These are phyloP conservation scores for Ricordea florida DNA, from an alignment of 92 coral and sea anemone genomes.

Conservation along the genomic window DNA sequence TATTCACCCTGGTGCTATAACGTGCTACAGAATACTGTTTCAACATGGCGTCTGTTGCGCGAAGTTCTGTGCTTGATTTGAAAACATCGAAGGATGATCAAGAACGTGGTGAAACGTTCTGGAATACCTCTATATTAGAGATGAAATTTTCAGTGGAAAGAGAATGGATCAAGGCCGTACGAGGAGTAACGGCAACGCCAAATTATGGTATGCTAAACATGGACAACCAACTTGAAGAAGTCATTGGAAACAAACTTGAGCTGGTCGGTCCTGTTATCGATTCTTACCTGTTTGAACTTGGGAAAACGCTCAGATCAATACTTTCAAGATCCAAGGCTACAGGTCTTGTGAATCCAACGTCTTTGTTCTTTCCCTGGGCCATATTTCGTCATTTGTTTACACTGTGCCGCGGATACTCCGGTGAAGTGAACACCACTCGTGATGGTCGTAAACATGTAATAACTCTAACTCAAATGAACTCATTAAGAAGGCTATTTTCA, in stretches of 20 bases:
- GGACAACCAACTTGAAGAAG: slow-evolving; percentile 48
- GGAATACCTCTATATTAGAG: slow-evolving; percentile 30
- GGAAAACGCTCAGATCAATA: slow-evolving; percentile 16
- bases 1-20: neutral
- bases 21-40: neutral
- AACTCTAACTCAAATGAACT: neutral
- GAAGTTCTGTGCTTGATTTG: slow-evolving; percentile 1
- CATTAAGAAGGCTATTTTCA: neutral
- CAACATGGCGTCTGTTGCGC: neutral
- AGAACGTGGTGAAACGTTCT: slow-evolving; percentile 35
- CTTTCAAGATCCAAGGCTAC: slow-evolving; percentile 39
- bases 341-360: slow-evolving; percentile 29
- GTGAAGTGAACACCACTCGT: slow-evolving; percentile 28
- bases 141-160: slow-evolving; percentile 22
- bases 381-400: slow-evolving; percentile 59
- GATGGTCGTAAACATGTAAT: slow-evolving; percentile 31
- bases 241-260: slow-evolving; percentile 52
- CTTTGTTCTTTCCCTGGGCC: slow-evolving; percentile 31
- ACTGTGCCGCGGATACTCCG: slow-evolving; percentile 4
- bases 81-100: neutral
- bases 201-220: slow-evolving; percentile 53
- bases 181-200: slow-evolving; percentile 30
- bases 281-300: slow-evolving; percentile 32
- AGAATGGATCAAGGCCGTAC: slow-evolving; percentile 36
- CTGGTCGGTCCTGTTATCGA: slow-evolving; percentile 51